A percentile compares a stretch with the other conserved stretches of the same genome.
These are phyloP conservation scores for Melipona quadrifasciata DNA, from an alignment of 1,140 invertebrate genomes.

Conservation along the genomic window DNA sequence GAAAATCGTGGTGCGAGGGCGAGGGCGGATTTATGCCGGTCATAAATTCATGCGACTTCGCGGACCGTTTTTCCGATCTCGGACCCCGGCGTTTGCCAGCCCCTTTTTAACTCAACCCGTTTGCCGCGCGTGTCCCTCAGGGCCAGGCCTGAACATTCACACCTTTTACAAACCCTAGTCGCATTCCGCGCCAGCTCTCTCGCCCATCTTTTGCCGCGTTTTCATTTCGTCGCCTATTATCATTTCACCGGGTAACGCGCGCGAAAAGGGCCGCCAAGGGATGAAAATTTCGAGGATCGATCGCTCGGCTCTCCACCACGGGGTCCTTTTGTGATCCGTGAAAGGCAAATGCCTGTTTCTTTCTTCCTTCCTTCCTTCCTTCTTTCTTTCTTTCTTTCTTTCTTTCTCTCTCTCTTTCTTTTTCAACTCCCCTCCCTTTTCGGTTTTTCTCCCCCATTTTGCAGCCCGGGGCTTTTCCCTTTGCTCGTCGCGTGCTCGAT, in stretches of 20 bases:
- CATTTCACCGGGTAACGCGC: constrained; percentile 10
- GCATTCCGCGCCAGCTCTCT: constrained; percentile 36
- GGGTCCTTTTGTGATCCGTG: neutral
- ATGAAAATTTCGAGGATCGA: constrained; percentile 52
- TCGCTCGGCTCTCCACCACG: neutral
- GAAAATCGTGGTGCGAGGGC: constrained; percentile 62
- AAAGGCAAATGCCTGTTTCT: neutral
- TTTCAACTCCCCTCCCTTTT: neutral
- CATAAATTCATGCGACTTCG: constrained; percentile 80
- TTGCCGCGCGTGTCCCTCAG: no score
- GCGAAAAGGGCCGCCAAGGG: neutral
- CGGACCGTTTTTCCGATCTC: constrained; percentile 75
- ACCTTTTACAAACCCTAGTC: constrained; percentile 40
- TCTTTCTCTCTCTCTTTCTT: neutral
- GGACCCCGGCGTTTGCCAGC: constrained; percentile 57
- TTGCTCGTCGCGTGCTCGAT: constrained; percentile 17
- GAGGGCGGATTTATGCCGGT: constrained; percentile 75
- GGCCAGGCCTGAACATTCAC: constrained; percentile 3
- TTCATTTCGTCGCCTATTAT: constrained; percentile 43
- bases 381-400: neutral
- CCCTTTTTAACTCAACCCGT: constrained; percentile 55
- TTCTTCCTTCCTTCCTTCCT: neutral
- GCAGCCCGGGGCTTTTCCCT: neutral
- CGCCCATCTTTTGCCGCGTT: constrained; percentile 32
- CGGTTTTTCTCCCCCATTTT: neutral